phyloP scores from a whole-genome alignment of 2,113 vertebrate genomes.

The Pseudorectes ferrugineus region DNA sequence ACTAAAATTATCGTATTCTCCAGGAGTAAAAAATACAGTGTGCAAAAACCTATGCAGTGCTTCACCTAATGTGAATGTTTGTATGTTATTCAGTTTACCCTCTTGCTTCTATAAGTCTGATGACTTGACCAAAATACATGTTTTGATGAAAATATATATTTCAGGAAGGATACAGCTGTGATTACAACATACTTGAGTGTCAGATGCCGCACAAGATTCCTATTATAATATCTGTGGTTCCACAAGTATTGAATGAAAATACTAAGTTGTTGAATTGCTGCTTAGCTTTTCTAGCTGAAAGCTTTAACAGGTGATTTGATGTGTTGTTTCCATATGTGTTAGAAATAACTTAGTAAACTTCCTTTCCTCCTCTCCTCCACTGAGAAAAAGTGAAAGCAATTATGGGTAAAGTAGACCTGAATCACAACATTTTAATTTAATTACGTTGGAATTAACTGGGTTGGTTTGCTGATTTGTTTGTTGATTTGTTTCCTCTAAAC shows the following conservation, averaged over 20 bases:
- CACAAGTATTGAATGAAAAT: not conserved
- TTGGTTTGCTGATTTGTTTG: not conserved
- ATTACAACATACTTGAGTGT: not conserved
- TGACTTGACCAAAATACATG: not conserved
- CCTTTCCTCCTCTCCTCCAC: not conserved
- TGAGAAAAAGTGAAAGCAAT: not conserved
- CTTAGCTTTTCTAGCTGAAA: not conserved
- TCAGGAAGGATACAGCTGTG: not conserved
- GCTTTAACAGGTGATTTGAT: not conserved
- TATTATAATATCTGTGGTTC: not conserved
- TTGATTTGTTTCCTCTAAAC: not conserved
- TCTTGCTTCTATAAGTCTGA: not conserved
- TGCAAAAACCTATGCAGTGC: not conserved
- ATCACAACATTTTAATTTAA: not conserved
- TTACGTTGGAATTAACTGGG: not conserved
- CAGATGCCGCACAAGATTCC: not conserved
- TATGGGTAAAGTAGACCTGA: not conserved
- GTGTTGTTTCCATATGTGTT: not conserved
- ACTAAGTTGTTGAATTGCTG: not conserved
- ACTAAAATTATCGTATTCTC: fast-evolving
- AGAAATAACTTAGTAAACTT: not conserved
- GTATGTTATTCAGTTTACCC: not conserved
- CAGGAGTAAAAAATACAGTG: not conserved
- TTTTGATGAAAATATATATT: not conserved
- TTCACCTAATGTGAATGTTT: not conserved